Evolutionary conservation across 2,113 vertebrate genomes (phyloP).

Genomic region (Istiophorus platypterus): DNA sequence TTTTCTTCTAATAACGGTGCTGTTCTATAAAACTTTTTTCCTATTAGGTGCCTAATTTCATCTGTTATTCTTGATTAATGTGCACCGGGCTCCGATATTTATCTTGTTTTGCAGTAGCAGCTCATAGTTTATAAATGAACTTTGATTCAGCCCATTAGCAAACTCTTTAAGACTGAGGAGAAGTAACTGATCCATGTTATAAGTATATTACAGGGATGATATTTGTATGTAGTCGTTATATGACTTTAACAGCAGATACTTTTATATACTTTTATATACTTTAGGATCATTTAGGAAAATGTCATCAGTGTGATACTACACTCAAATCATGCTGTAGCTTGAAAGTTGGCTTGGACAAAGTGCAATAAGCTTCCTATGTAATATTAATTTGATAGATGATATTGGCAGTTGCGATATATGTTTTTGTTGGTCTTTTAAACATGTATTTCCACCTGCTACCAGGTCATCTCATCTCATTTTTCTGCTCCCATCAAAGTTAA

Average conservation of each 20-base stretch:
- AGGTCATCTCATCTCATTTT: no score
- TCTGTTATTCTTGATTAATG: conserved; percentile 15
- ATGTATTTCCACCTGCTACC: conserved; percentile 24
- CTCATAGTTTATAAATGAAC: conserved; percentile 18
- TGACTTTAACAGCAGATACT: not conserved
- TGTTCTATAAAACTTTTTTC: not conserved
- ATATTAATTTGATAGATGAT: not conserved
- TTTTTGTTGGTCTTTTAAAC: conserved; percentile 24
- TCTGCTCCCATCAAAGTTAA: not conserved
- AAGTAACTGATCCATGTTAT: no score
- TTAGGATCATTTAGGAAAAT: not conserved
- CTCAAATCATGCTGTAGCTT: not conserved
- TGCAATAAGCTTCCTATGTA: conserved; percentile 32
- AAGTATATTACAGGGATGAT: not conserved
- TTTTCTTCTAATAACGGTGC: not conserved
- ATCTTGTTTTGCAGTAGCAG: conserved; percentile 24
- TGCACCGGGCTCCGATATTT: conserved; percentile 4
- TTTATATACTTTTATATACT: not conserved
- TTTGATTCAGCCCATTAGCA: not conserved
- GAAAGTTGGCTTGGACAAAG: conserved; percentile 45
- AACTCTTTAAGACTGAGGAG: conserved; percentile 8
- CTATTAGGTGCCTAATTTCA: not conserved
- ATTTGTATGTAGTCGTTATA: not conserved
- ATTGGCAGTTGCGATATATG: not conserved
- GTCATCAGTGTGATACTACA: not conserved